Conservation (phyloP, 1,140 invertebrate genomes). For the Melipona quadrifasciata region DNA sequence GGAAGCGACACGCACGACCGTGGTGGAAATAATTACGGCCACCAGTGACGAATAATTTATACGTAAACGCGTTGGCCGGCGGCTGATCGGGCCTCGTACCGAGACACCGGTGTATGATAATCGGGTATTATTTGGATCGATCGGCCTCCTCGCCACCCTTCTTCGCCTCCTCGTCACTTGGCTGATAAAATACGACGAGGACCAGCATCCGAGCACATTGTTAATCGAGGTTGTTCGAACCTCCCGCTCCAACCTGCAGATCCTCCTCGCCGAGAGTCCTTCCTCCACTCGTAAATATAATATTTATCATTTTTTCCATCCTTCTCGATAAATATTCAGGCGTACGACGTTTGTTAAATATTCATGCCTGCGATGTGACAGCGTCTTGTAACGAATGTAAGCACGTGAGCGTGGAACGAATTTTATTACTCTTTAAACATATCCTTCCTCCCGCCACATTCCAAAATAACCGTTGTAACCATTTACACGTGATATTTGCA, state of each 20-base stretch:
- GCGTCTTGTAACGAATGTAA: not conserved
- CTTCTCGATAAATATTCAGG: not conserved
- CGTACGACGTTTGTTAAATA: not conserved
- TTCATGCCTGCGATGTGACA: not conserved
- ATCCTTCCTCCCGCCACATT: too few relatives aligned
- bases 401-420: not conserved
- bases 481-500: too few relatives aligned
- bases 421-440: not conserved
- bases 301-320: not conserved
- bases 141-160: constrained; percentile 17
- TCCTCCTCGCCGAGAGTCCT: not conserved
- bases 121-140: constrained; percentile 63
- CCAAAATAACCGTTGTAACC: not conserved
- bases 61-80: constrained; percentile 57
- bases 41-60: constrained; percentile 68
- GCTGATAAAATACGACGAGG: constrained; percentile 17
- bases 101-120: constrained; percentile 53
- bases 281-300: not conserved
- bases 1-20: constrained; percentile 63
- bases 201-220: not conserved
- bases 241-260: not conserved
- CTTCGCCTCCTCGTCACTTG: not conserved
- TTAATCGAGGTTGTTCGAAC: constrained; percentile 13
- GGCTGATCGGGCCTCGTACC: constrained; percentile 50
- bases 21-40: constrained; percentile 64